These are phyloP conservation scores for Rhinophrynus dorsalis DNA, from an alignment of 2,797 vertebrate genomes.

Conservation along the genomic window DNA sequence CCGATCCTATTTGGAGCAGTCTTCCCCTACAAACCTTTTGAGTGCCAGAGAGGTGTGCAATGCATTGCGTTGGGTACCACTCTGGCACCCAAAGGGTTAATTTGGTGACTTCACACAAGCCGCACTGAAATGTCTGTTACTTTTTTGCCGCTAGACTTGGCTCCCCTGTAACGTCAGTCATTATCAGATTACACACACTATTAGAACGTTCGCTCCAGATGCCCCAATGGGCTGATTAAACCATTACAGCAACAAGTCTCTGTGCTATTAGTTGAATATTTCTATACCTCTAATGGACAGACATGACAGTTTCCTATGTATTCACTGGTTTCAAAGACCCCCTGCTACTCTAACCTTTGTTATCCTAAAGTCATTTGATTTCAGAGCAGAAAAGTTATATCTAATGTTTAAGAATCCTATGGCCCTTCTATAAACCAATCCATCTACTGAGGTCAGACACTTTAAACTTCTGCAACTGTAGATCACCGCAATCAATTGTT, in stretches of 20 bases:
- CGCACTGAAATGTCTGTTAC: conserved; percentile 9
- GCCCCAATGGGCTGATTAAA: conserved; percentile 8
- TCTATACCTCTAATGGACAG: not conserved
- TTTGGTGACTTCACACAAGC: conserved; percentile 14
- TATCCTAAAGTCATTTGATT: conserved; percentile 9
- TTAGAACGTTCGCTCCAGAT: not conserved
- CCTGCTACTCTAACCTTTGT: not conserved
- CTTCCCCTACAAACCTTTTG: too few relatives aligned
- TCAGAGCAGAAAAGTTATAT: not conserved
- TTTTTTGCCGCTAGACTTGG: too few relatives aligned
- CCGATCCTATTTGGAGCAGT: too few relatives aligned
- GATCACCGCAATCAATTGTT: not conserved
- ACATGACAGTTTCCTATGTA: not conserved
- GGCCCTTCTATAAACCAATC: too few relatives aligned
- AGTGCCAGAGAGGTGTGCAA: too few relatives aligned
- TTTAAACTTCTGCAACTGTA: conserved; percentile 6
- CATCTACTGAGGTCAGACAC: not conserved
- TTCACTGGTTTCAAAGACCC: not conserved
- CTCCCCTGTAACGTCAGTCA: not conserved
- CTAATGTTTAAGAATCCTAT: not conserved
- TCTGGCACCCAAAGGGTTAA: too few relatives aligned
- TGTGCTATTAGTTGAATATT: not conserved
- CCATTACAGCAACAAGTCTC: not conserved
- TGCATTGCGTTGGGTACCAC: too few relatives aligned
- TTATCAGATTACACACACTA: conserved; percentile 6